Evolutionary conservation across 1,140 invertebrate species (phyloP).

Genomic region (Drosophila hydei): DNA sequence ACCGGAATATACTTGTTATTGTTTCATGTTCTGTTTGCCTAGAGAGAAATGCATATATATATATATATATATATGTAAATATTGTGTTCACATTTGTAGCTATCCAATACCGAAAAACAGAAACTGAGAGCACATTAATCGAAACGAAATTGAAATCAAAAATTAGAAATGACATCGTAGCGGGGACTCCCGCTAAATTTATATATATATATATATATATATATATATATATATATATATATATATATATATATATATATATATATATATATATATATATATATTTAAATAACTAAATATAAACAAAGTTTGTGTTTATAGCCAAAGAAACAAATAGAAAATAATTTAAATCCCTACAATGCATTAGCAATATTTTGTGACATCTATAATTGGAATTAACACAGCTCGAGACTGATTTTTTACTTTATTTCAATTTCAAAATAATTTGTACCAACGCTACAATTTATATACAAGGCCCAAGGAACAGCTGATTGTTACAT

Average conservation of each 20-base stretch:
- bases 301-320: slow-evolving; percentile 8
- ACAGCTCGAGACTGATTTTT: too few relatives aligned
- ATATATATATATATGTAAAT: too few relatives aligned
- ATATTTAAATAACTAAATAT: not conserved
- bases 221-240: not conserved
- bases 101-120: slow-evolving; percentile 27
- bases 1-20: slow-evolving; percentile 57
- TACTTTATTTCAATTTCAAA: too few relatives aligned
- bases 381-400: too few relatives aligned
- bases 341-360: too few relatives aligned
- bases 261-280: slow-evolving; percentile 2
- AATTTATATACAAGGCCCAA: too few relatives aligned
- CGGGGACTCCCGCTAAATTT: slow-evolving; percentile 22
- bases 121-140: slow-evolving; percentile 19
- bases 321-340: slow-evolving; percentile 8
- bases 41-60: slow-evolving; percentile 26
- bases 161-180: slow-evolving; percentile 21
- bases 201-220: not conserved
- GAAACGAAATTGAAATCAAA: slow-evolving; percentile 19
- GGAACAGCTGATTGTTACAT: slow-evolving; percentile 23
- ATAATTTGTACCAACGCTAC: too few relatives aligned
- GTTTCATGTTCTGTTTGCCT: slow-evolving; percentile 10
- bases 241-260: not conserved
- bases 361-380: too few relatives aligned
- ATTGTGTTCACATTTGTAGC: slow-evolving; percentile 24